Conservation (phyloP, 2,888 invertebrate species). For the Pedicia rivosa region DNA sequence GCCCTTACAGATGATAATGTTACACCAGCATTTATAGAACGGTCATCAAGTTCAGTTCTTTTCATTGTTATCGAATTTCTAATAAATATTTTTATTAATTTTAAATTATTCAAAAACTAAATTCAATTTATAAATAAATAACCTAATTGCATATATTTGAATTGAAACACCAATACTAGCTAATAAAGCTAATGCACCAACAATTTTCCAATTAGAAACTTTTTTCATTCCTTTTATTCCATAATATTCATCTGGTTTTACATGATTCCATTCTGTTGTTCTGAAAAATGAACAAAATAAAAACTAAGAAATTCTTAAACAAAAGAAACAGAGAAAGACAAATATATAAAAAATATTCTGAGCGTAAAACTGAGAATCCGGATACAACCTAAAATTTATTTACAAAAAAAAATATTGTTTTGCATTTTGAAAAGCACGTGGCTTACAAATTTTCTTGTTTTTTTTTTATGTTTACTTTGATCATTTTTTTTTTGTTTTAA, state of each 20-base stretch:
- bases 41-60: slow-evolving; percentile 31
- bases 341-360: no score
- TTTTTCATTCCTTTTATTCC: slow-evolving; percentile 42
- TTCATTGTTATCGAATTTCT: slow-evolving; percentile 38
- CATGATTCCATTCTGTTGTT: no score
- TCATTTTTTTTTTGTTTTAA: no score
- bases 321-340: no score
- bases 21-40: slow-evolving; percentile 31
- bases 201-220: slow-evolving; percentile 43
- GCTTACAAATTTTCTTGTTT: no score
- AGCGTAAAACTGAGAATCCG: no score
- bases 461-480: no score
- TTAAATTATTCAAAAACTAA: slow-evolving; percentile 3
- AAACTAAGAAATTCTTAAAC: no score
- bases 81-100: slow-evolving; percentile 24
- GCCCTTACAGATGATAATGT: slow-evolving; percentile 35
- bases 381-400: no score
- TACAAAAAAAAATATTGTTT: no score
- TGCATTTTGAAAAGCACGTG: no score
- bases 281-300: no score
- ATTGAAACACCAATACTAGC: slow-evolving; percentile 40
- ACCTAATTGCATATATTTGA: slow-evolving; percentile 46
- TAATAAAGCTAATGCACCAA: slow-evolving; percentile 37
- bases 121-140: slow-evolving; percentile 14
- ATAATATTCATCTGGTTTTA: slow-evolving; percentile 35